Base-by-base conservation (phyloP, 2,797 vertebrate genomes). In the Parauchenoglanis ngamensis region DNA sequence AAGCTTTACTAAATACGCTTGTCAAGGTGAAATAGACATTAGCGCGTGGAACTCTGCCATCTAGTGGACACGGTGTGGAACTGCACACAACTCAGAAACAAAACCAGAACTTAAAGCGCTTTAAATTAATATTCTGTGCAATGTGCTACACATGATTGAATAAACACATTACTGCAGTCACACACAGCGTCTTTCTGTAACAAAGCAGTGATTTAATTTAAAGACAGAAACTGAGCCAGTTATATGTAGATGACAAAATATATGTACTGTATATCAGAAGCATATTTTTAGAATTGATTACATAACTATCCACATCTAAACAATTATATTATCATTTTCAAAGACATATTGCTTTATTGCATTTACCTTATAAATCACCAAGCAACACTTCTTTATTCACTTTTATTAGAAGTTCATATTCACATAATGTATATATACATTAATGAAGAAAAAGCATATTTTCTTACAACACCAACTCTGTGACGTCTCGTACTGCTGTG, bases 391-490 rank as follows among this genome's bases (percentile, higher is more conserved):
- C 49, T 31, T 77, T 79, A 21, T 59, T 13, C 3, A 25, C 21
- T 15, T 80, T 80, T 80, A 80, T 80, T 44, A 63, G 11, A 63
- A 44, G 35, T 61, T 80, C 11, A 80, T 79, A 57, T 79, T 57
- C 28, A 59, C 31, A 61, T 17, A 15, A 44, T 10, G 46, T 8
- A 46, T 8, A 81, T n/a, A 46, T 3, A 63, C 35, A 81, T 46
- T 44, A 25, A 79, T 25, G 1, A 40, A 59, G 31, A 49, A 59
- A 59, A 35, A 6, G 44, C 28, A 56, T 12, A 15, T 40, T 25
- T 25, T 72, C 70, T 73, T 59, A 61, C 12, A 80, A 80, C 61
- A 80, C 28, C 49, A 77, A 31, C 21, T 44, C 3, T 2, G 19
- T 35, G 17, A 35, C 3, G 11, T 59, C 31, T 23, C 56, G 2